Evolutionary conservation across 1,140 invertebrate genomes (phyloP).

Genomic region (Sminthurinus signatus): DNA sequence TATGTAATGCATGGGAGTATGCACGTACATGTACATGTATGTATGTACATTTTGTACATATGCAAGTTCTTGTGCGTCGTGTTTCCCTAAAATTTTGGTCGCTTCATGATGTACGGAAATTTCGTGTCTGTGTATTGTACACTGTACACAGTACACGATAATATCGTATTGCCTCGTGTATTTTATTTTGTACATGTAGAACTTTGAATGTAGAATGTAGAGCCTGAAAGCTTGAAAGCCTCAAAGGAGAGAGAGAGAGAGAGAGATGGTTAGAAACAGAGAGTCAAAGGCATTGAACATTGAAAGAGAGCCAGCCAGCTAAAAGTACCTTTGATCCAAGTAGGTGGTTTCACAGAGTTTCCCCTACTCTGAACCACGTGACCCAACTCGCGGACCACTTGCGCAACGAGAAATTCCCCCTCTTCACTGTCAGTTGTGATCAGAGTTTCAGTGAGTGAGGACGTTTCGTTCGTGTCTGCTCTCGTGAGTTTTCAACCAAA

Average conservation of each 20-base stretch:
- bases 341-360: neutral
- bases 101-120: neutral
- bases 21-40: too few species aligned
- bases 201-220: neutral
- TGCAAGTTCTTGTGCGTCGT: too few species aligned
- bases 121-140: neutral
- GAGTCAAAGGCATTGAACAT: too few species aligned
- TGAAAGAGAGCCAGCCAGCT: neutral
- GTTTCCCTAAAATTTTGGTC: too few species aligned
- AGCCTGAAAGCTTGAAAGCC: too few species aligned
- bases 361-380: neutral
- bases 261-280: neutral
- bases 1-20: too few species aligned
- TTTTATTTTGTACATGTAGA: too few species aligned
- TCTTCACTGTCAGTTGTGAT: constrained; percentile 1
- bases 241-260: neutral
- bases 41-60: too few species aligned
- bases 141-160: too few species aligned
- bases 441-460: constrained; percentile 8
- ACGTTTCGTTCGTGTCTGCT: neutral
- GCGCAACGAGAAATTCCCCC: constrained; percentile 9
- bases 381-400: constrained; percentile 6
- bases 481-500: neutral
- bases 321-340: constrained; percentile 7
- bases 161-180: too few species aligned